These are phyloP conservation scores for Acronicta aceris DNA, from an alignment of 2,888 invertebrate species.

Conservation along the genomic window DNA sequence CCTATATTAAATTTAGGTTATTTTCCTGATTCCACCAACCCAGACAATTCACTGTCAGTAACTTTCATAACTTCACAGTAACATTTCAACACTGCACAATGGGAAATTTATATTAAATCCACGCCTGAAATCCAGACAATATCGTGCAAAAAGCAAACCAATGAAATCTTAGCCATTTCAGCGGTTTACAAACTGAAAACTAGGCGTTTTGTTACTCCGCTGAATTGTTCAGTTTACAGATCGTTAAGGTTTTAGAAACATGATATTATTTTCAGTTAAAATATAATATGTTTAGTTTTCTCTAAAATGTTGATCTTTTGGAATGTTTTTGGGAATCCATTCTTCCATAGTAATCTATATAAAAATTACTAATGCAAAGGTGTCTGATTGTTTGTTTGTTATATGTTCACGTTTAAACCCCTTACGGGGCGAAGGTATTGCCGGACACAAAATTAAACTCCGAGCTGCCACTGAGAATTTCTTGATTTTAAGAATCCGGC, in stretches of 20 bases:
- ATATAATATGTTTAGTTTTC: conserved; percentile 5
- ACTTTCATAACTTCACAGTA: background rate
- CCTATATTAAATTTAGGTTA: no score
- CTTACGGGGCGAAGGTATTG: no score
- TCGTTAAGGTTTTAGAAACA: conserved; percentile 39
- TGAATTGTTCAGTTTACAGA: conserved; percentile 40
- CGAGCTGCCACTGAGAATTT: no score
- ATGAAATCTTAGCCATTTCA: conserved; percentile 35
- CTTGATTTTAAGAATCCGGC: no score
- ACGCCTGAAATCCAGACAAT: conserved; percentile 7
- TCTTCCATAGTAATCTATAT: no score
- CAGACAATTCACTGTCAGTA: background rate
- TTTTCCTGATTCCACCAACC: background rate
- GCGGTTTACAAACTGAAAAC: conserved; percentile 35
- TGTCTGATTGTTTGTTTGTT: no score
- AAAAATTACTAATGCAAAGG: no score
- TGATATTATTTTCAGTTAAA: conserved; percentile 30
- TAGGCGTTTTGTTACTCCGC: conserved; percentile 31
- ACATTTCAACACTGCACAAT: conserved; percentile 9
- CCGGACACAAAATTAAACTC: no score
- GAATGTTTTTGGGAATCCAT: no score
- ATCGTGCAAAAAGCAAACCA: conserved; percentile 30
- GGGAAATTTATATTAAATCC: conserved; percentile 8
- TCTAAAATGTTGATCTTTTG: background rate
- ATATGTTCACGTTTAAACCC: no score